Conservation (phyloP, 2,888 invertebrate genomes). For the Sesamia inferens region DNA sequence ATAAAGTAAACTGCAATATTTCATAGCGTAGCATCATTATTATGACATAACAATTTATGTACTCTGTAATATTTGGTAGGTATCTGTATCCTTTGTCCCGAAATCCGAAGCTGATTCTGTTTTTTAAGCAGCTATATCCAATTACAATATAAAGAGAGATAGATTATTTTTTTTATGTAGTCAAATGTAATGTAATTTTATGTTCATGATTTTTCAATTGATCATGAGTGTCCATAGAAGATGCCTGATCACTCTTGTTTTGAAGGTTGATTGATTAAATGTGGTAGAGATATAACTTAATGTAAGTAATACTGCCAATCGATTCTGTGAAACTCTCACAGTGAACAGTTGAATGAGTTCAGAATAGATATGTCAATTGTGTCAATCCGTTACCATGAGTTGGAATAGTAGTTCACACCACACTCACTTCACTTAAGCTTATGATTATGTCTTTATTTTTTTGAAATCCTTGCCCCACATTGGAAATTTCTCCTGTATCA, state of each 20-base stretch:
- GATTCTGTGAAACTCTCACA: no score
- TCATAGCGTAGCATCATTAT: background rate
- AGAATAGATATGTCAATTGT: no score
- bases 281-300: no score
- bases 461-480: no score
- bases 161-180: background rate
- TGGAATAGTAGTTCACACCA: no score
- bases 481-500: no score
- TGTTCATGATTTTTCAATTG: conserved; percentile 5
- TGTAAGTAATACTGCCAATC: no score
- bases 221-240: background rate
- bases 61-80: conserved; percentile 7
- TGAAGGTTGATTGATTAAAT: background rate
- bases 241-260: background rate
- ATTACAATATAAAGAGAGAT: background rate
- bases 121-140: background rate
- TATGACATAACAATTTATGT: conserved; percentile 2
- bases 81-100: conserved; percentile 6
- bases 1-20: background rate
- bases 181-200: no score
- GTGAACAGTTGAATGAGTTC: no score
- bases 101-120: background rate
- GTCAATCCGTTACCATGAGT: no score
- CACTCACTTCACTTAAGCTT: no score
- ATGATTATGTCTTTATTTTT: no score